Evolutionary conservation across 2,888 invertebrate species (phyloP), one percentile per base, ranked within the genome.

Genomic region (Acanthosepion pharaonis): DNA sequence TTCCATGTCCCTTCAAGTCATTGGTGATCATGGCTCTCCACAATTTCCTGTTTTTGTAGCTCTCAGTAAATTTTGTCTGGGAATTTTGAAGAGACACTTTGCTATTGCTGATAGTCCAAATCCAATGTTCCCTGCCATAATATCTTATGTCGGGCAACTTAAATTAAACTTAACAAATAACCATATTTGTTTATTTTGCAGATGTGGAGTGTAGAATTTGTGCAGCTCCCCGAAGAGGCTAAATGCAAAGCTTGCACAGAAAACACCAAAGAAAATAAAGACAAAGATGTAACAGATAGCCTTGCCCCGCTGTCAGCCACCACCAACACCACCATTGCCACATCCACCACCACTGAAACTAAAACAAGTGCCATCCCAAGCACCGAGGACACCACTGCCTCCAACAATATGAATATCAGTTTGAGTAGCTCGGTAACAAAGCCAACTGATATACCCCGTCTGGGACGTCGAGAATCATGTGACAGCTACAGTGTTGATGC

Each of bases 181-280:
- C 9, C 25, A 93, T 15, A 51, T 33, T 59, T 94, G 94, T 95
- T 94, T 95, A 96, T 95, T 95, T 96, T 96, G 20, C 97, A 99
- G 99, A 99, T 99, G 99, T 99, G 99, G 99, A 99, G 99, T 23
- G 98, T 99, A 97, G 99, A 99, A 97, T 99, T 99, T 97, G 98
- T 99, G 94, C 99, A 99, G 98, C 98, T 98, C 94, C 98, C 98
- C 91, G 98, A 98, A 95, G 98, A 98, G 92, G 94, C 94, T 42
- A 95, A 95, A 91, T 59, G 95, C 25, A 93, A 95, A 92, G 94
- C 94, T 91, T 51, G 51, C 59, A 59, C 33, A n/a, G 94, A 94
- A 91, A 51, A 42, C 23, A 42, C 91, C 42, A 94, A 91, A 59
- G 94, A 92, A 91, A 48, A 55, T 48, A 78, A 94, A 23, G 94